phyloP scores from a whole-genome alignment of 2,797 vertebrate genomes.

The Halcyon smyrnensis region DNA sequence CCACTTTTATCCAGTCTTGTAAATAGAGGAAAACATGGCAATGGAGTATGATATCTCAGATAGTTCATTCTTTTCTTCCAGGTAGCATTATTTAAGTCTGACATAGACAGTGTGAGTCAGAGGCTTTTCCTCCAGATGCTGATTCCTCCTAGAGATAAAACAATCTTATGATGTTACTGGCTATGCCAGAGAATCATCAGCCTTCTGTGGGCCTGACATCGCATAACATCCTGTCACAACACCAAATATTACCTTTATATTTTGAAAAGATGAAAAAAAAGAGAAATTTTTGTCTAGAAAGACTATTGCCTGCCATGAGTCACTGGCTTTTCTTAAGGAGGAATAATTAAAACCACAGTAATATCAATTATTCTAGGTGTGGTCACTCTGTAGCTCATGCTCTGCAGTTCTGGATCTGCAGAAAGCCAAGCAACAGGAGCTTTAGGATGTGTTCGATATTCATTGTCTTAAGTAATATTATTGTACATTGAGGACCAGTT shows the following conservation, averaged over 20 bases:
- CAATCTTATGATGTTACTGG: neutral
- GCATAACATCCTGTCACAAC: neutral
- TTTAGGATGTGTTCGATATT: neutral
- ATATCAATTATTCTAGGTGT: neutral
- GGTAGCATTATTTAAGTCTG: neutral
- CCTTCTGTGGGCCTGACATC: neutral
- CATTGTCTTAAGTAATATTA: neutral
- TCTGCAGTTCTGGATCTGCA: neutral
- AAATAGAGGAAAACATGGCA: neutral
- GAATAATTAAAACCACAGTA: neutral
- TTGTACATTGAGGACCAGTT: neutral
- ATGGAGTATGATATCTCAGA: neutral
- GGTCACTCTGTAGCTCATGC: neutral
- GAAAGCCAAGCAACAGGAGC: neutral
- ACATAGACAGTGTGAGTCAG: neutral
- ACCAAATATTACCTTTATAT: neutral
- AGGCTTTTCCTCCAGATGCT: accelerated
- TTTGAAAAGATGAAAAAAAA: neutral
- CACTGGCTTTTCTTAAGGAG: neutral
- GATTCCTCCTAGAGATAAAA: neutral
- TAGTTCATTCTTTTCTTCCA: neutral
- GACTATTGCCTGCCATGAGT: neutral
- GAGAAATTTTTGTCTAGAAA: neutral
- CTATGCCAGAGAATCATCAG: neutral
- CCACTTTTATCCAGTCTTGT: neutral